These are phyloP conservation scores for Eublepharis macularius DNA, from an alignment of 2,113 vertebrate genomes.

Conservation along the genomic window DNA sequence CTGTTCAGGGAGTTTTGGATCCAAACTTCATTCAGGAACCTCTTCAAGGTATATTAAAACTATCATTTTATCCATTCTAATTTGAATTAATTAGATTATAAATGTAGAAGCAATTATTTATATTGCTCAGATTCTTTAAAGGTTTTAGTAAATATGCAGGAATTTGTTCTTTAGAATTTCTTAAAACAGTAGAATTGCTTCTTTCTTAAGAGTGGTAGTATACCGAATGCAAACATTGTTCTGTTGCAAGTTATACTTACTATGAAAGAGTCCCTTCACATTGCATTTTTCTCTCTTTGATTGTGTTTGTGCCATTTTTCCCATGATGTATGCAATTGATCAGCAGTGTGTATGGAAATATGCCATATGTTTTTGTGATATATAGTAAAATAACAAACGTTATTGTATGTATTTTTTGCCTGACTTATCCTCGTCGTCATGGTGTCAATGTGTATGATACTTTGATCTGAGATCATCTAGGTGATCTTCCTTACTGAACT, in stretches of 20 bases:
- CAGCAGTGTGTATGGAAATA: neutral
- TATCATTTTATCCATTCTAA: neutral
- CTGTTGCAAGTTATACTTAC: neutral
- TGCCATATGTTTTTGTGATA: neutral
- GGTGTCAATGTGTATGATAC: neutral
- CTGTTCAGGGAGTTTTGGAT: conserved; percentile 55
- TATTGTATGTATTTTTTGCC: neutral
- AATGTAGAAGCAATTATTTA: neutral
- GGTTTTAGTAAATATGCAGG: neutral
- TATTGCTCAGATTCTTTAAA: neutral
- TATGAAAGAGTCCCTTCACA: neutral
- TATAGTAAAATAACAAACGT: neutral
- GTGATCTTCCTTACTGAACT: neutral
- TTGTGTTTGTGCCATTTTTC: neutral
- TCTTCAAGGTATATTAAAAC: conserved; percentile 66
- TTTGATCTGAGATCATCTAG: neutral
- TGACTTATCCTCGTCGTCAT: neutral
- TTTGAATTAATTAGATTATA: neutral
- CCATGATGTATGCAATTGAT: neutral
- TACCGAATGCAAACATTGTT: neutral
- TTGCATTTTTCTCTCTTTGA: neutral
- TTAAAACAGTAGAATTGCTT: neutral
- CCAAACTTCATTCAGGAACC: conserved; percentile 64
- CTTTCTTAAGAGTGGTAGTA: neutral
- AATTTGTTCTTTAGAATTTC: neutral